Base-by-base conservation (phyloP, 2,888 invertebrate genomes). In the Pelosia muscerda region DNA sequence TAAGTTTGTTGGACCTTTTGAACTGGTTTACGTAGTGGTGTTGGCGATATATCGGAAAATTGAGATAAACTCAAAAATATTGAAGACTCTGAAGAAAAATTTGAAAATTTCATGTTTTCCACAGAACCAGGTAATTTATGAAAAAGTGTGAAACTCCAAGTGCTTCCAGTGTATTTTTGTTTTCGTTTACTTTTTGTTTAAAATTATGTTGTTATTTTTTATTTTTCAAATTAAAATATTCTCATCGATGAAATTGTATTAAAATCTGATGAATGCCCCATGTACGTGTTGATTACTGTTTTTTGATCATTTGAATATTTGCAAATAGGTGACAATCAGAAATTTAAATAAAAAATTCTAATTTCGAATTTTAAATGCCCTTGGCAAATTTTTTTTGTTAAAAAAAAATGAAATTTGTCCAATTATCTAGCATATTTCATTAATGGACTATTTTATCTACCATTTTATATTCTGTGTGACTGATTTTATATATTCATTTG, bases 11-110 rank as follows among this genome's bases (percentile, higher is more conserved):
- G 70, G 73, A 82, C 79, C 79, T 83, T 82, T 85, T 74, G 81
- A 82, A 87, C 85, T 84, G 74, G 79, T 85, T 77, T 85, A 68
- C 71, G 79, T 84, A 87, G 85, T 90, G 86, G 87, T 90, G 89
- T 76, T 86, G 71, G 69, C 67, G 65, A 31, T 63, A 63, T 34
- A 38, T 63, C 66, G 26, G 53, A 58, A 63, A 65, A 68, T 22
- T 68, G 11, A 72, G 71, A 69, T 77, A 81, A 74, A 77, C 73
- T 73, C 80, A 59, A 72, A 68, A 71, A 66, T 71, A 66, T 23
- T 60, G 72, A 80, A 78, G 68, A 34, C 57, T 80, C 69, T 66
- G 67, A 69, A 75, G 69, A 72, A 65, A 71, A 65, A 71, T 19
- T 65, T 73, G 78, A 69, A 73, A 66, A 65, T 64, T 49, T 65